Evolutionary conservation across 2,113 vertebrate species (phyloP).

Genomic region (Mastomys coucha): DNA sequence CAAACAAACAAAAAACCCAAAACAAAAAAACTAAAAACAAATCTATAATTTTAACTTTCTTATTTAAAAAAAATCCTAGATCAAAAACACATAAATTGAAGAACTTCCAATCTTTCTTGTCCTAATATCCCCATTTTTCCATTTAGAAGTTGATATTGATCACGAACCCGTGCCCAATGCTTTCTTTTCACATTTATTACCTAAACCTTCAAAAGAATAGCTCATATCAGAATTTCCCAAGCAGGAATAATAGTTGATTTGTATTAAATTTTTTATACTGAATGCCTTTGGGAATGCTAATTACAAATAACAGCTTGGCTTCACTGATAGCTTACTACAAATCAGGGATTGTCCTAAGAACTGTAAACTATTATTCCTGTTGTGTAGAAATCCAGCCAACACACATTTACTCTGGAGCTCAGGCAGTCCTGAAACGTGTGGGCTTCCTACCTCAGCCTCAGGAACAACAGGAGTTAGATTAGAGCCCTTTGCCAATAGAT

Average conservation of each 20-base stretch:
- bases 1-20: not conserved
- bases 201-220: not conserved
- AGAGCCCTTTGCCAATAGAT: not conserved
- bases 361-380: slow-evolving; percentile 40
- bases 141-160: not conserved
- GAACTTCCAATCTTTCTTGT: not conserved
- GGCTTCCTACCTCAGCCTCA: not conserved
- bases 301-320: slow-evolving; percentile 21
- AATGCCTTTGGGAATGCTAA: slow-evolving; percentile 32
- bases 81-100: not conserved
- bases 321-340: not conserved
- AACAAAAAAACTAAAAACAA: not conserved
- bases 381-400: not conserved
- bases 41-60: not conserved
- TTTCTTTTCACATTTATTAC: not conserved
- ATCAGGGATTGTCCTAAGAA: not conserved
- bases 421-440: not conserved
- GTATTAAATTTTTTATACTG: not conserved
- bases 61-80: not conserved
- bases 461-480: not conserved
- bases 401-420: not conserved
- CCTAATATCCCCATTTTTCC: not conserved
- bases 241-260: not conserved
- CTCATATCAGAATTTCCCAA: slow-evolving; percentile 12
- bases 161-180: not conserved